Evolutionary conservation across 2,888 invertebrate genomes (phyloP).

Genomic region (Parelbella ahira): DNA sequence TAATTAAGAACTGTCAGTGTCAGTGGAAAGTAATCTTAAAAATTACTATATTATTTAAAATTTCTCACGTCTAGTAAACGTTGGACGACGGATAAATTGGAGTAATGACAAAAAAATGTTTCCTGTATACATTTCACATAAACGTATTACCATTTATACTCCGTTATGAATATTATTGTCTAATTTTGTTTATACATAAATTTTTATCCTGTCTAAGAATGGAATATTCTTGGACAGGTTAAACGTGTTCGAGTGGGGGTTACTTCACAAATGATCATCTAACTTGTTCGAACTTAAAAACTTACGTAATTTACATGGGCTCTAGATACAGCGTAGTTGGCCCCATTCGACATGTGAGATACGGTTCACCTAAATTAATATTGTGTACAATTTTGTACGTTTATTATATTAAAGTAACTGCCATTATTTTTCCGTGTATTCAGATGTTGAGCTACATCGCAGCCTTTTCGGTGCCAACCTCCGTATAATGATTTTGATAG

Average conservation of each 20-base stretch:
- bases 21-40: conserved; percentile 5
- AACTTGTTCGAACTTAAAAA: conserved; percentile 49
- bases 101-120: too few relatives aligned
- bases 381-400: conserved; percentile 24
- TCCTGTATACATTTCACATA: too few relatives aligned
- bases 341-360: conserved; percentile 43
- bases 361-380: conserved; percentile 37
- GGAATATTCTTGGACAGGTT: conserved; percentile 33
- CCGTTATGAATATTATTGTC: background rate
- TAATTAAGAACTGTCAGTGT: conserved; percentile 15
- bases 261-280: conserved; percentile 48
- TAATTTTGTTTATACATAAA: conserved; percentile 10
- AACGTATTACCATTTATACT: too few relatives aligned
- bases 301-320: conserved; percentile 49
- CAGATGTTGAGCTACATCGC: conserved; percentile 18
- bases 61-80: too few relatives aligned
- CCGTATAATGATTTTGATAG: conserved; percentile 2
- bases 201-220: conserved; percentile 36
- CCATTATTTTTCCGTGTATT: conserved; percentile 10
- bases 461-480: conserved; percentile 15
- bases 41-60: too few relatives aligned
- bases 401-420: background rate
- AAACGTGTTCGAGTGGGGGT: conserved; percentile 50
- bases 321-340: conserved; percentile 35
- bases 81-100: too few relatives aligned